These are phyloP conservation scores for Rhizoglyphus robini DNA, from an alignment of 1,140 invertebrate species.

Conservation along the genomic window DNA sequence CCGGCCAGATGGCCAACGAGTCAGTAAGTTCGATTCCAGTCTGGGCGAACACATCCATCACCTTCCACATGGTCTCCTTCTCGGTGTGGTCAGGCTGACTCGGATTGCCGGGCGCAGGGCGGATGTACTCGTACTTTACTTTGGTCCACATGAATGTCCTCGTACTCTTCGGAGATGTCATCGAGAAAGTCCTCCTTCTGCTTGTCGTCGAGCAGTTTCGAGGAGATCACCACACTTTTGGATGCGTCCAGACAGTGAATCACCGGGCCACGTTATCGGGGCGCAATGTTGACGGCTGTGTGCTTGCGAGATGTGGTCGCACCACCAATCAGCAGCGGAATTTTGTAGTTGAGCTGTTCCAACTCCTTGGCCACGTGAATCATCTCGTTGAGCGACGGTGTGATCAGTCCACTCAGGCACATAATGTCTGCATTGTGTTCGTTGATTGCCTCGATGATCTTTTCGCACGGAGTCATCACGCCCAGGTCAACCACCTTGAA, in stretches of 20 bases:
- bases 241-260: slow-evolving; percentile 50
- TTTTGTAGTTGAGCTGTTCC: slow-evolving; percentile 39
- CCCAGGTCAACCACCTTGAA: slow-evolving; percentile 47
- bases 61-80: slow-evolving; percentile 44
- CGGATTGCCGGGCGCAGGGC: slow-evolving; percentile 51
- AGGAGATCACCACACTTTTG: slow-evolving; percentile 47
- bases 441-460: slow-evolving; percentile 43
- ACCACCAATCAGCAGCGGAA: slow-evolving; percentile 48
- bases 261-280: slow-evolving; percentile 40
- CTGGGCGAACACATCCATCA: slow-evolving; percentile 39
- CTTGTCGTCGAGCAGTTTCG: slow-evolving; percentile 37
- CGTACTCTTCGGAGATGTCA: slow-evolving; percentile 45
- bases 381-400: slow-evolving; percentile 51
- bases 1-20: slow-evolving; percentile 46
- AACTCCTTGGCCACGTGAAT: slow-evolving; percentile 48
- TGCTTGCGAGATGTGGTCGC: slow-evolving; percentile 49
- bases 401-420: slow-evolving; percentile 47
- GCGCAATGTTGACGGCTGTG: slow-evolving; percentile 50
- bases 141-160: slow-evolving; percentile 43
- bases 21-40: slow-evolving; percentile 44
- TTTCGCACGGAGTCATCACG: slow-evolving; percentile 48
- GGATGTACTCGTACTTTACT: slow-evolving; percentile 44
- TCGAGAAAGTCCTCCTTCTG: slow-evolving; percentile 39
- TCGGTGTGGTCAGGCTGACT: slow-evolving; percentile 50
- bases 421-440: slow-evolving; percentile 43